Conservation (phyloP, 2,888 invertebrate genomes). For the Andrena trimmerana region DNA sequence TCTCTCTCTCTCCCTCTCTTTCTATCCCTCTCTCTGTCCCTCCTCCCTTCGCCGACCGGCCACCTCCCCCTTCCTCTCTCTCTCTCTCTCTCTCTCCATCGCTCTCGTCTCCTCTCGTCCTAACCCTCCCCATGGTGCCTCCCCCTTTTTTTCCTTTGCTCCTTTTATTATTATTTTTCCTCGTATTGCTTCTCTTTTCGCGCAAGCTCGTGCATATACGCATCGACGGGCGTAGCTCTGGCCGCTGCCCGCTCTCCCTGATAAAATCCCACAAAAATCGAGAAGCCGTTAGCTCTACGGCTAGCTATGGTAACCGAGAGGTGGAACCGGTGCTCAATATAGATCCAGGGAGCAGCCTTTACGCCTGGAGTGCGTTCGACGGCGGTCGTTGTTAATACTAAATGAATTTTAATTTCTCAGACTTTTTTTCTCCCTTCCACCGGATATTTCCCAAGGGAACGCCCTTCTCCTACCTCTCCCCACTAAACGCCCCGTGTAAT, state of each 20-base stretch:
- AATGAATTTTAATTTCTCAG: conserved; percentile 63
- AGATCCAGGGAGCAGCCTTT: conserved; percentile 73
- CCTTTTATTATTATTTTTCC: conserved; percentile 58
- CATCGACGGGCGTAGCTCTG: conserved; percentile 72
- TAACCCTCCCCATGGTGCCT: conserved; percentile 2
- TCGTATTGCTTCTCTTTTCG: conserved; percentile 68
- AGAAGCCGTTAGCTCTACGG: conserved; percentile 77
- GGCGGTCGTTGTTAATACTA: conserved; percentile 69
- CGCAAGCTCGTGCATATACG: conserved; percentile 73
- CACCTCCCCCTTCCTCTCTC: not conserved
- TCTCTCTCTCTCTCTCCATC: not conserved
- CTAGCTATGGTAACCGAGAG: conserved; percentile 70
- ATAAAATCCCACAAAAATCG: conserved; percentile 80
- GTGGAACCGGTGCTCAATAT: conserved; percentile 72
- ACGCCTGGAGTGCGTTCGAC: conserved; percentile 65
- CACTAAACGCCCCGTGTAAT: conserved; percentile 23
- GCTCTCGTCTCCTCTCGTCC: not conserved
- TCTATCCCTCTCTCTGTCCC: conserved; percentile 3
- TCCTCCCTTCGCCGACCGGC: not conserved
- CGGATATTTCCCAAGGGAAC: conserved; percentile 48
- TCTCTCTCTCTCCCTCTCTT: conserved; percentile 11
- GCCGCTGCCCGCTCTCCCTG: conserved; percentile 72
- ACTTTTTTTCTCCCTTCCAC: conserved; percentile 19
- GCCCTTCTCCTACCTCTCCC: conserved; percentile 20
- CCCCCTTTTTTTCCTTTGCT: conserved; percentile 16